Conservation (phyloP, 2,797 vertebrate species). For the Delichon dasypus region DNA sequence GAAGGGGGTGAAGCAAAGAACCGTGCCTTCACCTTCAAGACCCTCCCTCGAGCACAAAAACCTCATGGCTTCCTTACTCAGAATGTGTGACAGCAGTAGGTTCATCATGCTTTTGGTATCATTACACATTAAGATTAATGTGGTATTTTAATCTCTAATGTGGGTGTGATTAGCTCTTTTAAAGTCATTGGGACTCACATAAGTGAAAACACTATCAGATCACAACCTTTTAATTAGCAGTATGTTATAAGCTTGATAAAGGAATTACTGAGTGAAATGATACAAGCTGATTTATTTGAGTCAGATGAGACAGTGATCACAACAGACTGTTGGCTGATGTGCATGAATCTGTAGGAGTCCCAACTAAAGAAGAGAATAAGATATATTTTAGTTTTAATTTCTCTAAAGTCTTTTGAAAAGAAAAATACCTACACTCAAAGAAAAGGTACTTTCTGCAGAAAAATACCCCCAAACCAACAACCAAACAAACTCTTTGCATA, state of each 20-base stretch:
- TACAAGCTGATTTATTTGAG: neutral
- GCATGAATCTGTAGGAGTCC: neutral
- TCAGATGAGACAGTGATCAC: neutral
- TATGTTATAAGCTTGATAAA: neutral
- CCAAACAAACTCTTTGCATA: neutral
- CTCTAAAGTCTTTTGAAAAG: neutral
- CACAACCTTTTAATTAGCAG: neutral
- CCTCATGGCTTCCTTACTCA: neutral
- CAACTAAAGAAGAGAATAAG: neutral
- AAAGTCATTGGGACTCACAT: neutral
- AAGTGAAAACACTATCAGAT: constrained; percentile 4
- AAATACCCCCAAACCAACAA: neutral
- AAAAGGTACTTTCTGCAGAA: neutral
- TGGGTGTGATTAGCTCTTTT: neutral
- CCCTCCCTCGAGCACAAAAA: neutral
- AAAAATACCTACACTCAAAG: neutral
- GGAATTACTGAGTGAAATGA: neutral
- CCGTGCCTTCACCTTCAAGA: neutral
- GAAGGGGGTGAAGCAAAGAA: neutral
- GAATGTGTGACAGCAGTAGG: neutral
- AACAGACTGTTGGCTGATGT: neutral
- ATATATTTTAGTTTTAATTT: neutral
- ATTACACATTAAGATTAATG: neutral
- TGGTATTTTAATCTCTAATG: neutral
- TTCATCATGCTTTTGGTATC: neutral